Percentiles rank a stretch among this genome's conserved stretches.
These are phyloP conservation scores for Cyprinodon diabolis DNA, from an alignment of 2,797 vertebrate genomes.

Conservation along the genomic window DNA sequence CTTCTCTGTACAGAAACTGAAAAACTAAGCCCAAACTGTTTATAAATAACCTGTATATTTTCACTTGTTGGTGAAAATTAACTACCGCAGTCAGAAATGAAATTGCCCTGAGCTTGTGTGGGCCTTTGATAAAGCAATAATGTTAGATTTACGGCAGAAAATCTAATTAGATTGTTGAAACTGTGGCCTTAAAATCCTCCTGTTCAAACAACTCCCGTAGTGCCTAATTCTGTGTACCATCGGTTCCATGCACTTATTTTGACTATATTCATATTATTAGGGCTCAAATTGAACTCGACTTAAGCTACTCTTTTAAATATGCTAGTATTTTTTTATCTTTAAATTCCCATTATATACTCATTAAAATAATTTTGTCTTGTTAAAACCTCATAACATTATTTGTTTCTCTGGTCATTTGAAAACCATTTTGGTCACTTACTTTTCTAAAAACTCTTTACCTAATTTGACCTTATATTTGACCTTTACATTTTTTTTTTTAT, in stretches of 20 bases:
- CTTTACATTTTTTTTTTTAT: background rate
- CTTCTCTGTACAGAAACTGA: background rate
- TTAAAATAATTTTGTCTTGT: background rate
- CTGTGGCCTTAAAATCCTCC: constrained; percentile 2
- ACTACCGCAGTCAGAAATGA: constrained; percentile 15
- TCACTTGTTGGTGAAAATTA: constrained; percentile 17
- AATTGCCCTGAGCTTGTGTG: constrained; percentile 12
- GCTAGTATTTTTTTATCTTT: background rate
- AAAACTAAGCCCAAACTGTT: background rate
- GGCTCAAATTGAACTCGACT: background rate
- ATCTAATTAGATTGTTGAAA: constrained; percentile 7
- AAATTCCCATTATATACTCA: background rate
- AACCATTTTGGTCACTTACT: background rate
- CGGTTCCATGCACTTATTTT: background rate
- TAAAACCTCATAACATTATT: background rate
- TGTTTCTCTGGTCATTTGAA: background rate
- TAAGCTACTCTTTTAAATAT: background rate
- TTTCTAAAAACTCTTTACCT: background rate
- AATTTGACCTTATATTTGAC: background rate
- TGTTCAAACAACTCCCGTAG: background rate
- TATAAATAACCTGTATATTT: background rate
- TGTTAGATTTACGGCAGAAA: background rate
- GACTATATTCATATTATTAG: background rate
- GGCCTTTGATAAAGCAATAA: constrained; percentile 13
- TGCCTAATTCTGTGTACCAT: background rate